Percentiles rank a stretch among this genome's conserved stretches.
Conservation (phyloP, 2,797 vertebrate species). For the Pteropus rufus region DNA sequence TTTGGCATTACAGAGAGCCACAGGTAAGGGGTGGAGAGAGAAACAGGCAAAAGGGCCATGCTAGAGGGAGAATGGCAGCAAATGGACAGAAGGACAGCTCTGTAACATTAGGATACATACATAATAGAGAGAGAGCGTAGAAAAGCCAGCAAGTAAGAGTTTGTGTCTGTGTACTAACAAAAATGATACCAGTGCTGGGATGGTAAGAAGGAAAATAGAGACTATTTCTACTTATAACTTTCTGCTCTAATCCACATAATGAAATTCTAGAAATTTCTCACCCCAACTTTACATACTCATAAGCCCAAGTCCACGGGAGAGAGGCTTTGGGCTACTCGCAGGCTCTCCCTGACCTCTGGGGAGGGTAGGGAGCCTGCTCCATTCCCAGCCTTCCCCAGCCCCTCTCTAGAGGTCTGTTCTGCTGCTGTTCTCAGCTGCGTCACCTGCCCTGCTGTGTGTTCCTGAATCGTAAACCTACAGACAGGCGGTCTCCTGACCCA, state of each 20-base stretch:
- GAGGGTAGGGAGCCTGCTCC: background rate
- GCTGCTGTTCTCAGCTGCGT: background rate
- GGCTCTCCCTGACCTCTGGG: background rate
- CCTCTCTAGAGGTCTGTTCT: background rate
- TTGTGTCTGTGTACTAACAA: background rate
- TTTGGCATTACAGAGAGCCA: background rate
- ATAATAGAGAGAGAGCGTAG: accelerated
- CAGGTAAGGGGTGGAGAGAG: background rate
- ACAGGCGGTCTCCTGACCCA: background rate
- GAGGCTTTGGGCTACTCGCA: background rate
- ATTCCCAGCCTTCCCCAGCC: background rate
- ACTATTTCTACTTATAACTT: background rate
- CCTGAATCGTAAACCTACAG: background rate
- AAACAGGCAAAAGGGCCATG: background rate
- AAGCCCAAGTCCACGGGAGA: background rate
- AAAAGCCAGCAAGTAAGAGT: background rate
- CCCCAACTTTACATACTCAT: background rate
- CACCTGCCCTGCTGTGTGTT: background rate
- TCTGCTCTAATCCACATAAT: background rate
- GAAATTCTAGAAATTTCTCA: background rate
- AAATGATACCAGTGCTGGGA: background rate
- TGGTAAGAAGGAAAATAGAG: background rate
- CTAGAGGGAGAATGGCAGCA: background rate
- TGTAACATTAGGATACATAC: accelerated
- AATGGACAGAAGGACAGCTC: background rate